phyloP scores from a whole-genome alignment of 2,113 vertebrate genomes.

The Asarcornis scutulata region DNA sequence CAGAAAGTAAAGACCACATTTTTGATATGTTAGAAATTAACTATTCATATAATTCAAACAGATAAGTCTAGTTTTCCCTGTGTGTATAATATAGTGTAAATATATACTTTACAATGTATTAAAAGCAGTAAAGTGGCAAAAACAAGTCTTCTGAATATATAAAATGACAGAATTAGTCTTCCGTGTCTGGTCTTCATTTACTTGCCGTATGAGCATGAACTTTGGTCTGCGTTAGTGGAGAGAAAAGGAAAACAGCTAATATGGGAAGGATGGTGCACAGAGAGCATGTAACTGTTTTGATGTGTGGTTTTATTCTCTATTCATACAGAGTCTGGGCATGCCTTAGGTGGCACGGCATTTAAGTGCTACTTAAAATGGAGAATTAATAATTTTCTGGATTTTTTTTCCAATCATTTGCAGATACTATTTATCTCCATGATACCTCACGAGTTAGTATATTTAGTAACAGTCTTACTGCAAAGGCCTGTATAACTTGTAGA shows the following conservation, averaged over 20 bases:
- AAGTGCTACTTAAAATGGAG: background rate
- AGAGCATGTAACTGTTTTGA: background rate
- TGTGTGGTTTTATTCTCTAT: background rate
- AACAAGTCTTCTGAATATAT: background rate
- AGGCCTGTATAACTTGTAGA: background rate
- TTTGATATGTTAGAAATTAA: background rate
- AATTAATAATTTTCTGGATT: background rate
- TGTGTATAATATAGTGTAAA: background rate
- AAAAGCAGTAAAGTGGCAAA: background rate
- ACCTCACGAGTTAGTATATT: background rate
- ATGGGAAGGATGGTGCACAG: background rate
- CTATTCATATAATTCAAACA: background rate
- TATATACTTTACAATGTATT: background rate
- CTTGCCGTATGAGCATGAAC: background rate
- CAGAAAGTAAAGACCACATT: background rate
- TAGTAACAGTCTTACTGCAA: background rate
- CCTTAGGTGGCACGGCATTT: background rate
- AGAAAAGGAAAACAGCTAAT: background rate
- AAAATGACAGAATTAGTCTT: background rate
- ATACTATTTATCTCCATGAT: background rate
- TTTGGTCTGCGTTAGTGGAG: background rate
- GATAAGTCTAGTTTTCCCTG: background rate
- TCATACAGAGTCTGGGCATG: background rate
- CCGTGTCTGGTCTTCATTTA: background rate
- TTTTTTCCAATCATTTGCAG: background rate